Evolutionary conservation across 2,113 vertebrate genomes (phyloP), one percentile per base, ranked within the genome.

Genomic region (Cyanoramphus novaezelandiae): DNA sequence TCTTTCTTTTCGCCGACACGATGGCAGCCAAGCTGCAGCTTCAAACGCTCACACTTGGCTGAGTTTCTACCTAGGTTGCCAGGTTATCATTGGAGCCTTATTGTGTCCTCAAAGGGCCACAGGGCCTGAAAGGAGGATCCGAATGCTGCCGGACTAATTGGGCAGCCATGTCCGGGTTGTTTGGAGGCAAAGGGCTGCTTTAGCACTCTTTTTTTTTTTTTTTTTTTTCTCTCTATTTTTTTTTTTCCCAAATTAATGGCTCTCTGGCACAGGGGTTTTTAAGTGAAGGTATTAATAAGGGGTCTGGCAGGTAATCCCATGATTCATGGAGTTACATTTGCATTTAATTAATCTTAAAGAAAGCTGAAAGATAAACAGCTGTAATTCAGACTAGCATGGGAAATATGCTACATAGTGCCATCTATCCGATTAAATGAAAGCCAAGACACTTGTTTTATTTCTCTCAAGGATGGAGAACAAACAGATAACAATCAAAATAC

Each of bases 51-150:
- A 72, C 98, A 97, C 97, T 99, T 98, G 98, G 98, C 98, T 98
- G 98, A 84, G 88, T 98, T 98, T 98, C 98, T 98, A 98, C 99
- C 98, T 98, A 98, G 98, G 98, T 98, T 99, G 99, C 98, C 99
- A 99, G 99, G 99, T 99, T 98, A 98, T 98, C 97, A 97, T 96
- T 90, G 93, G 96, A 98, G 97, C 97, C 98, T 97, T 97, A 96
- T 97, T 97, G 97, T 97, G 98, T 98, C 98, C 98, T 98, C 98
- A 95, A 94, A 98, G 98, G 98, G 98, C 98, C 98, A 98, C 98
- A 81, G 97, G 98, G 97, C 94, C 98, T 98, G 98, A 97, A 98
- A 97, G 97, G 97, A 98, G 97, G 97, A 97, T 97, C 96, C 88
- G 90, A 96, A 95, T 77, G 76, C 97, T 95, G 90, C 97, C 10